Base-by-base conservation (phyloP, 2,113 vertebrate species). In the Pelecanus crispus region DNA sequence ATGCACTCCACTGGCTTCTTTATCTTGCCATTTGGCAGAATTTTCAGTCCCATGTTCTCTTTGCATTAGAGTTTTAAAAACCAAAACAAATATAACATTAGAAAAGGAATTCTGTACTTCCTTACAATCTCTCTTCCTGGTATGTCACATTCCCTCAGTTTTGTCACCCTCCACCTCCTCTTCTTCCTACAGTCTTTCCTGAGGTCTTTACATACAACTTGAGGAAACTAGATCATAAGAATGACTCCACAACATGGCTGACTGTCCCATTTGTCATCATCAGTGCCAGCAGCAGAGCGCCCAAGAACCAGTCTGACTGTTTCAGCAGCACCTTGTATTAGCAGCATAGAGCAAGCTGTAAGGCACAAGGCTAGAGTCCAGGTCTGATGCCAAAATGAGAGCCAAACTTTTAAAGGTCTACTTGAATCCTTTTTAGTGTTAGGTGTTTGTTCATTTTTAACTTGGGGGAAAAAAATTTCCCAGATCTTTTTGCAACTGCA, bases 41-140 rank as follows among this genome's bases (percentile, higher is more conserved):
- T 56, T 92, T 96, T 97, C 92, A 97, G 59, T 49, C 88, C 86
- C 32, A 61, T 24, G 1, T 75, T 62, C 89, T 96, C 53, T 44
- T 74, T 45, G 49, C 70, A 82, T 21, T 61, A 71, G 47, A 67
- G 28, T 55, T 25, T 56, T 77, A 53, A 83, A 90, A 83, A 45
- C 2, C 13, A 68, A 81, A 56, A n/a, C 19, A 50, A 74, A 74
- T 21, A 36, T 7, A 45, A 67, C 6, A 61, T 36, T 45, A 75
- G 49, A 68, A 66, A 49, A 79, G 7, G 53, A 59, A 80, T 22
- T 74, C 50, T 42, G 7, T 1, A 2, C 21, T 55, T 32, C 31
- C 16, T 59, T 65, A 45, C 17, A 38, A 13, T 22, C 19, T 73
- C 32, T 65, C 36, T 66, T 26, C 45, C 31, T 73, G 21, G 9